Percentiles rank a stretch among this genome's conserved stretches.
phyloP scores from a whole-genome alignment of 2,888 invertebrate species.

The Nomada ruficornis region DNA sequence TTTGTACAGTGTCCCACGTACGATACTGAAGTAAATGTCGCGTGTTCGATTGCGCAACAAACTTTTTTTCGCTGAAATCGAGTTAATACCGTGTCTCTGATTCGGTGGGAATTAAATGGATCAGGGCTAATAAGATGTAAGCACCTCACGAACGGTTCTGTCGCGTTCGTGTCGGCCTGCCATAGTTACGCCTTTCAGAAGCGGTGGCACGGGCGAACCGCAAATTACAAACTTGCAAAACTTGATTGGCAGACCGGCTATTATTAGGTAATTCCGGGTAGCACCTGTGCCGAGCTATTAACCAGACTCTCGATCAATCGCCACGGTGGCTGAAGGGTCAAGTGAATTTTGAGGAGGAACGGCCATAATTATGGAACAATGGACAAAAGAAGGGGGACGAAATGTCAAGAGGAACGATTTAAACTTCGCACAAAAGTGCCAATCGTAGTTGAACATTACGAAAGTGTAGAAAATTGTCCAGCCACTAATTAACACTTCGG shows the following conservation, averaged over 20 bases:
- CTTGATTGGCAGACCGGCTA: conserved; percentile 40
- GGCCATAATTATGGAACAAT: conserved; percentile 6
- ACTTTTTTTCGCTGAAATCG: background rate
- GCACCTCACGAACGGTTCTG: background rate
- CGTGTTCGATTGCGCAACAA: background rate
- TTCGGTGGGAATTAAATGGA: conserved; percentile 5
- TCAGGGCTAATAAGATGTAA: conserved; percentile 27
- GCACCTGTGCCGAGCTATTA: conserved; percentile 54
- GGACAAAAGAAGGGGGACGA: background rate
- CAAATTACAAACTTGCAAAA: conserved; percentile 58
- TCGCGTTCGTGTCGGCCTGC: conserved; percentile 2
- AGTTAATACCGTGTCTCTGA: background rate
- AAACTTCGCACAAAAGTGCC: background rate
- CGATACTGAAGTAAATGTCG: no score
- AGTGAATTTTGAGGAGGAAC: conserved; percentile 30
- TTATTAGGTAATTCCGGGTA: conserved; percentile 53
- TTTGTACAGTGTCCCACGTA: no score
- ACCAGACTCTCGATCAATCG: conserved; percentile 40
- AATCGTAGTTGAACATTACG: background rate
- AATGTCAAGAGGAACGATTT: background rate
- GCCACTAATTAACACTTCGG: conserved; percentile 13
- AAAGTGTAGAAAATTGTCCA: background rate
- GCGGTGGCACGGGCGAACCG: conserved; percentile 30
- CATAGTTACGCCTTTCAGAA: conserved; percentile 28
- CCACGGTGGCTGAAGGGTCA: conserved; percentile 43